Evolutionary conservation across 2,888 invertebrate species (phyloP).

Genomic region (Mystacides longicornis): DNA sequence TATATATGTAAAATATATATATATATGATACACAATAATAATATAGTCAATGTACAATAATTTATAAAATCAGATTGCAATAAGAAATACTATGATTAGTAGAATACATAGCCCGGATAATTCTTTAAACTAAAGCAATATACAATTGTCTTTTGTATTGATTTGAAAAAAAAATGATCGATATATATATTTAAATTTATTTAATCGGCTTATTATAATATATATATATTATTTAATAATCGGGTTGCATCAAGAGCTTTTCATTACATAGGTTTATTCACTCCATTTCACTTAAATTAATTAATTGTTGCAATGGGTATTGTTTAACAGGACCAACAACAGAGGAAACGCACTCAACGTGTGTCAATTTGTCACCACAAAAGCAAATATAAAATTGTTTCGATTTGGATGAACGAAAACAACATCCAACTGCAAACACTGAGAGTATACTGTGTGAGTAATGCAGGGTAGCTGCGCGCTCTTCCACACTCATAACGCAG

Average conservation of each 20-base stretch:
- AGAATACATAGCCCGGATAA: too few relatives aligned
- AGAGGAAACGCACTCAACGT: background rate
- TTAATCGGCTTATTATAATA: too few relatives aligned
- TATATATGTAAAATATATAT: slow-evolving; percentile 1
- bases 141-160: too few relatives aligned
- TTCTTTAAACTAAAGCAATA: too few relatives aligned
- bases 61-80: slow-evolving; percentile 1
- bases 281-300: too few relatives aligned
- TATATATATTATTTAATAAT: too few relatives aligned
- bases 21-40: background rate
- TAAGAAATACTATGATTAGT: background rate
- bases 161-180: too few relatives aligned
- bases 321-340: slow-evolving; percentile 1
- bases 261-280: too few relatives aligned
- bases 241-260: too few relatives aligned
- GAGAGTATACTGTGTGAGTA: background rate
- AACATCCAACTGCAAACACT: slow-evolving; percentile 9
- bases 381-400: slow-evolving; percentile 8
- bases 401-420: background rate
- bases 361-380: background rate
- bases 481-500: background rate
- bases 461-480: background rate
- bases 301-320: too few relatives aligned
- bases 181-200: too few relatives aligned
- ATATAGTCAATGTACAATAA: slow-evolving; percentile 2